phyloP scores from a whole-genome alignment of 2,113 vertebrate genomes.

The Brienomyrus brachyistius region DNA sequence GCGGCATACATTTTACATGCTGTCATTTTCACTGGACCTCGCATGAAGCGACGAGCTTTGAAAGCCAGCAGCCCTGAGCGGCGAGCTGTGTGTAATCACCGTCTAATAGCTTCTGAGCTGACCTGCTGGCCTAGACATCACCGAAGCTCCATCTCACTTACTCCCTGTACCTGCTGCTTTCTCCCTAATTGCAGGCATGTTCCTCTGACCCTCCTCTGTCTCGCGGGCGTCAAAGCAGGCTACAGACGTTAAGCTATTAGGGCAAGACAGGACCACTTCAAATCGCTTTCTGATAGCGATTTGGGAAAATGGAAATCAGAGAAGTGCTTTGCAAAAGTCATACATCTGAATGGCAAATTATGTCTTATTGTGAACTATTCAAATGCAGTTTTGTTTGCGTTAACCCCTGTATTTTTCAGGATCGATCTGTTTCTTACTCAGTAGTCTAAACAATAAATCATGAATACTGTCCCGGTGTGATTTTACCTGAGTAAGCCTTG shows the following conservation, averaged over 20 bases:
- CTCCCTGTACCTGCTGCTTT: conserved; percentile 21
- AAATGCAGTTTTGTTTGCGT: not conserved
- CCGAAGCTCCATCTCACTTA: conserved; percentile 11
- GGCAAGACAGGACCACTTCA: conserved; percentile 6
- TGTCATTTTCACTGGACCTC: conserved; percentile 40
- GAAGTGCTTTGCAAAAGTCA: not conserved
- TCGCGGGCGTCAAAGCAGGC: conserved; percentile 21
- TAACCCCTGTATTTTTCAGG: not conserved
- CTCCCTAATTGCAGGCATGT: conserved; percentile 18
- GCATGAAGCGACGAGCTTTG: conserved; percentile 49
- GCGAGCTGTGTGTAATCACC: conserved; percentile 50
- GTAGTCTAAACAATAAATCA: not conserved
- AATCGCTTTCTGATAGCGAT: conserved; percentile 14
- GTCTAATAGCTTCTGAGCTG: conserved; percentile 51
- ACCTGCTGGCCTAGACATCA: conserved; percentile 31
- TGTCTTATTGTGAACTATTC: not conserved
- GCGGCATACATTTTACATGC: conserved; percentile 35
- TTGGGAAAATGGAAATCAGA: not conserved
- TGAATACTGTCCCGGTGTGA: not conserved
- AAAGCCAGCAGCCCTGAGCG: conserved; percentile 40
- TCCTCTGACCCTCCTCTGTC: conserved; percentile 16
- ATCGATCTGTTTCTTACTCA: not conserved
- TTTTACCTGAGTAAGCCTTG: not conserved
- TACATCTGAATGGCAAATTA: not conserved
- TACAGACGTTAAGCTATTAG: conserved; percentile 15